Evolutionary conservation across 1,140 invertebrate species (phyloP).

Genomic region (Euwallacea fornicatus): DNA sequence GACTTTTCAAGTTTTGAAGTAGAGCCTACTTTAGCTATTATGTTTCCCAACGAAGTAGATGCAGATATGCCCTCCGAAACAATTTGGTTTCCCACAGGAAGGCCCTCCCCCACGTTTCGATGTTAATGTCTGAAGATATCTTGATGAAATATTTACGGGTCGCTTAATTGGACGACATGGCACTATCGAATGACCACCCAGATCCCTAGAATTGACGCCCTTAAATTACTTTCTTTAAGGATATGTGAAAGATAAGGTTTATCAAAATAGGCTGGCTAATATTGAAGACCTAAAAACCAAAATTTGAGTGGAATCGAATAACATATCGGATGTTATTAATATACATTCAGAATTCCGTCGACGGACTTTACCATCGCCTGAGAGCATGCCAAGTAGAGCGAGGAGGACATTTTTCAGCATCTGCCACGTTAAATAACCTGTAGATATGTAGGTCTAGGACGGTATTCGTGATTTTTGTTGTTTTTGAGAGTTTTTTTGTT

Average conservation of each 20-base stretch:
- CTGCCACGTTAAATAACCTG: constrained; percentile 5
- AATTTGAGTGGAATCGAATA: background rate
- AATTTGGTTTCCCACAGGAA: constrained; percentile 29
- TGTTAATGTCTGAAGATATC: too few relatives aligned
- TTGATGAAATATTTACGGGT: constrained; percentile 6
- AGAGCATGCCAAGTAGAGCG: constrained; percentile 1
- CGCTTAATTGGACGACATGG: background rate
- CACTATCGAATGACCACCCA: background rate
- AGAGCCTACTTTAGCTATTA: constrained; percentile 24
- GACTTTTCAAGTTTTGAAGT: background rate
- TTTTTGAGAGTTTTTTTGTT: too few relatives aligned
- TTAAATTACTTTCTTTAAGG: constrained; percentile 14
- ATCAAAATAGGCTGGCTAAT: constrained; percentile 3
- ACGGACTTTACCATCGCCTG: constrained; percentile 8
- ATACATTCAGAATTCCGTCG: background rate
- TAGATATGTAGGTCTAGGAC: constrained; percentile 2
- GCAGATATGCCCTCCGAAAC: constrained; percentile 21
- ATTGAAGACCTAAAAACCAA: background rate
- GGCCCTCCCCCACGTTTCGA: constrained; percentile 7
- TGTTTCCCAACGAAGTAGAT: constrained; percentile 29
- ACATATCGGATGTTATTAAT: background rate
- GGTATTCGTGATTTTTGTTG: background rate
- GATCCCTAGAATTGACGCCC: constrained; percentile 5
- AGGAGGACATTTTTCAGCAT: constrained; percentile 6
- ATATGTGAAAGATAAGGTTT: constrained; percentile 8